Base-by-base conservation (phyloP, 2,888 invertebrate species). In the Barypeithes pellucidus region DNA sequence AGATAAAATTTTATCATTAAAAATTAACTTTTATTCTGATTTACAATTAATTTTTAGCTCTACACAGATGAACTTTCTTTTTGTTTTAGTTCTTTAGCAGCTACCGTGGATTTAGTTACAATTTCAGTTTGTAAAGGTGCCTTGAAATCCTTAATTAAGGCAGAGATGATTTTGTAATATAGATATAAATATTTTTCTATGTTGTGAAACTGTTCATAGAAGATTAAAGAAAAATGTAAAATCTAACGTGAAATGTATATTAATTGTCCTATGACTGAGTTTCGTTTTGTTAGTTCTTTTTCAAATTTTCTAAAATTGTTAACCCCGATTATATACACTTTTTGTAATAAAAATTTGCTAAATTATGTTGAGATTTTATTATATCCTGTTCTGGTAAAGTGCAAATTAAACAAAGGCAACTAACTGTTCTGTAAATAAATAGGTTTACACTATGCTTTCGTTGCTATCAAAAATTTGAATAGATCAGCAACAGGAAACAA, bases 171-270 rank as follows among this genome's bases (percentile, higher is more conserved):
- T 91, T 91, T 91, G 90, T 90, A 91, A 90, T 88, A 90, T 89
- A 87, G 85, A 86, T 86, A 86, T 90, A 90, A 90, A 90, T 90
- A 91, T 91, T 91, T 91, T 90, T 90, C 89, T 90, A 90, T 91
- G 90, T 90, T 90, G 85, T 86, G 86, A 85, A 85, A 84, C 84
- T 86, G 85, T 86, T 86, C 85, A 85, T 85, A 86, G 83, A 82
- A 79, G 79, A 79, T 45, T 77, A 72, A 76, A 78, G 77, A 24
- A 79, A 75, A 76, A 78, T 73, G 83, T 82, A 81, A 81, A 82
- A 82, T 83, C 81, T 82, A 82, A 83, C 81, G 82, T 83, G 82
- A 83, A 81, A 82, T 81, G 80, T 83, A 83, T 83, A 84, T 82
- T 83, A 81, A 83, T 72, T 75, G 75, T 83, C 82, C 81, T 82